Conservation (phyloP, 1,140 invertebrate genomes). For the Diachasmimorpha longicaudata region DNA sequence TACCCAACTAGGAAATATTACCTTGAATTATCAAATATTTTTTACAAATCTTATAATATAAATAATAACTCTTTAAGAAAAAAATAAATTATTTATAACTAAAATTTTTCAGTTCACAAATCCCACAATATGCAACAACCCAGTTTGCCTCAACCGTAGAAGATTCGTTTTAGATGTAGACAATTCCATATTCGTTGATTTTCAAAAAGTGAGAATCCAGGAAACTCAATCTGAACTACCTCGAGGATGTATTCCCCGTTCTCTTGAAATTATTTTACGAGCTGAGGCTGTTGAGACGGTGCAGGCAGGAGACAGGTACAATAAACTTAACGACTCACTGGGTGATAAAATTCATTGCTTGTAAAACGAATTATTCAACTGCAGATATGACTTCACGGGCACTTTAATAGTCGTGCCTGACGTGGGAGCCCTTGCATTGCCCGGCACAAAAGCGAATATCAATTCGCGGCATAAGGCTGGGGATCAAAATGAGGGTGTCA, state of each 20-base stretch:
- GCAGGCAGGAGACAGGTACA: slow-evolving; percentile 70
- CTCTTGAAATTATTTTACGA: slow-evolving; percentile 94
- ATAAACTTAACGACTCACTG: neutral
- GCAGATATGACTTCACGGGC: slow-evolving; percentile 93
- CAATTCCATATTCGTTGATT: slow-evolving; percentile 96
- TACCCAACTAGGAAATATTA: no score
- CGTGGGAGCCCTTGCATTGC: slow-evolving; percentile 83
- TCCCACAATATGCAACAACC: slow-evolving; percentile 95
- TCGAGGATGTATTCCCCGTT: slow-evolving; percentile 94
- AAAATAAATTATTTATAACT: neutral
- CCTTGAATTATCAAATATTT: neutral
- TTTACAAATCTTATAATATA: no score
- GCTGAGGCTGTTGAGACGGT: slow-evolving; percentile 96
- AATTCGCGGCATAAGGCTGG: slow-evolving; percentile 74
- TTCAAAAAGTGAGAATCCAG: slow-evolving; percentile 98
- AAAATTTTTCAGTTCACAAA: slow-evolving; percentile 74
- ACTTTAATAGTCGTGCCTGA: slow-evolving; percentile 98
- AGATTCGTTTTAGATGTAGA: slow-evolving; percentile 92
- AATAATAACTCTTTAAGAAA: no score
- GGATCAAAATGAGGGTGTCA: slow-evolving; percentile 86
- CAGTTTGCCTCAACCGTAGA: slow-evolving; percentile 90
- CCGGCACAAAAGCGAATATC: slow-evolving; percentile 86
- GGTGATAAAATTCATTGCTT: neutral
- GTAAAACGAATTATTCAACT: slow-evolving; percentile 3
- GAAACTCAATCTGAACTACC: slow-evolving; percentile 98